These are phyloP conservation scores for Leptinotarsa rubiginosa DNA, from an alignment of 2,888 invertebrate species.

Conservation along the genomic window DNA sequence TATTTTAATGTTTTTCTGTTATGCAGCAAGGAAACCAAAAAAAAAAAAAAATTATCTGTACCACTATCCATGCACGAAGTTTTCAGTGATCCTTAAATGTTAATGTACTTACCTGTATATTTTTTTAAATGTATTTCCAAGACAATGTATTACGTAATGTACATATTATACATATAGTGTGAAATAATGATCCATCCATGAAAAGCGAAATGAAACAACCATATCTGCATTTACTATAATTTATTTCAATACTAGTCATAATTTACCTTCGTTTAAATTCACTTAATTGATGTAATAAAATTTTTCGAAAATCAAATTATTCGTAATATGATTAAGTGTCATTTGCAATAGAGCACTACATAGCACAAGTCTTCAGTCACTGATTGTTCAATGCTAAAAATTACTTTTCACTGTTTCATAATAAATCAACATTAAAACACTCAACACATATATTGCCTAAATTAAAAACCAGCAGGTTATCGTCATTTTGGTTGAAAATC, in stretches of 20 bases:
- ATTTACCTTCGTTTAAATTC: conserved; percentile 61
- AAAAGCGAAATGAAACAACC: background rate
- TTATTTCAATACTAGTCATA: conserved; percentile 65
- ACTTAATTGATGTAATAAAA: conserved; percentile 60
- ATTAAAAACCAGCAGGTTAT: conserved; percentile 36
- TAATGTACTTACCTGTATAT: no score
- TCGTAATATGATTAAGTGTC: conserved; percentile 44
- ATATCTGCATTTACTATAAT: conserved; percentile 50
- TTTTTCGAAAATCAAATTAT: conserved; percentile 49
- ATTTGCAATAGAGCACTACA: conserved; percentile 53
- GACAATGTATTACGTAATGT: no score
- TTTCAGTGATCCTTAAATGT: no score
- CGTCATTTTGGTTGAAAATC: conserved; percentile 40
- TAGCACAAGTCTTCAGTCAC: conserved; percentile 54
- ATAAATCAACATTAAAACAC: conserved; percentile 48
- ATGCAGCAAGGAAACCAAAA: no score
- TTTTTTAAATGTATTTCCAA: no score
- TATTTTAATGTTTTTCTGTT: no score
- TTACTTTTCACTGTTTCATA: conserved; percentile 38
- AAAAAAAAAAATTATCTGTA: no score
- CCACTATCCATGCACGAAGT: no score
- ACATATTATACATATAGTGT: no score
- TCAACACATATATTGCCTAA: conserved; percentile 47
- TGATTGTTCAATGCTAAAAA: conserved; percentile 34
- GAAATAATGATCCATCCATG: background rate